These are phyloP conservation scores for Cetoscarus ocellatus DNA, from an alignment of 2,797 vertebrate species.

Conservation along the genomic window DNA sequence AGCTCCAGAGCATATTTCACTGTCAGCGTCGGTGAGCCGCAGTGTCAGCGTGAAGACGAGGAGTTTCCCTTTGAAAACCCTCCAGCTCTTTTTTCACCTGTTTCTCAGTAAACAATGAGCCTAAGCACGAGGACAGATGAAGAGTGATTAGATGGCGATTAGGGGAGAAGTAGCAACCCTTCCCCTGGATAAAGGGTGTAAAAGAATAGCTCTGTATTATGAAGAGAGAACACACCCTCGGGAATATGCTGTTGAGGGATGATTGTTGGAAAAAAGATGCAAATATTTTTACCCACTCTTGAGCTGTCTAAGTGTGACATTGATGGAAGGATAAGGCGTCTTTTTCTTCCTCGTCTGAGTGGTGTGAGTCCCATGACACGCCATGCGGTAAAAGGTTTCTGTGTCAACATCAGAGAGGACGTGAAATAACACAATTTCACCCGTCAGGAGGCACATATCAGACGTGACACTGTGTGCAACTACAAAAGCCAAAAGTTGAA, in stretches of 20 bases:
- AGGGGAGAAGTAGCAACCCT: conserved; percentile 44
- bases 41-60: conserved; percentile 39
- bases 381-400: conserved; percentile 81
- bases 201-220: conserved; percentile 66
- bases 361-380: conserved; percentile 65
- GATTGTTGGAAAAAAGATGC: conserved; percentile 70
- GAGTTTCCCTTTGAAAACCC: conserved; percentile 62
- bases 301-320: conserved; percentile 73
- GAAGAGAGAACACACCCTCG: conserved; percentile 56
- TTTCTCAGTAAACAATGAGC: conserved; percentile 64
- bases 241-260: conserved; percentile 60
- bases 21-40: conserved; percentile 45
- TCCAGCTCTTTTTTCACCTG: conserved; percentile 64
- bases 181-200: conserved; percentile 56
- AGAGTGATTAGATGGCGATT: conserved; percentile 51
- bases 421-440: conserved; percentile 79
- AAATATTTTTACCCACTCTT: conserved; percentile 72
- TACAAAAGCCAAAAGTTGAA: conserved; percentile 74
- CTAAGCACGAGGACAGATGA: conserved; percentile 32
- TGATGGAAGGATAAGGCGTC: conserved; percentile 76
- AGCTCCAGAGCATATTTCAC: conserved; percentile 55
- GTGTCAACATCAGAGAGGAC: conserved; percentile 79
- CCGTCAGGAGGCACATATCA: conserved; percentile 76
- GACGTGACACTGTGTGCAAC: conserved; percentile 75
- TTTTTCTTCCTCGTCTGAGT: conserved; percentile 38